Percentiles rank a stretch among this genome's conserved stretches.
phyloP scores from a whole-genome alignment of 2,888 invertebrate genomes.

The Rhodophaea formosa region DNA sequence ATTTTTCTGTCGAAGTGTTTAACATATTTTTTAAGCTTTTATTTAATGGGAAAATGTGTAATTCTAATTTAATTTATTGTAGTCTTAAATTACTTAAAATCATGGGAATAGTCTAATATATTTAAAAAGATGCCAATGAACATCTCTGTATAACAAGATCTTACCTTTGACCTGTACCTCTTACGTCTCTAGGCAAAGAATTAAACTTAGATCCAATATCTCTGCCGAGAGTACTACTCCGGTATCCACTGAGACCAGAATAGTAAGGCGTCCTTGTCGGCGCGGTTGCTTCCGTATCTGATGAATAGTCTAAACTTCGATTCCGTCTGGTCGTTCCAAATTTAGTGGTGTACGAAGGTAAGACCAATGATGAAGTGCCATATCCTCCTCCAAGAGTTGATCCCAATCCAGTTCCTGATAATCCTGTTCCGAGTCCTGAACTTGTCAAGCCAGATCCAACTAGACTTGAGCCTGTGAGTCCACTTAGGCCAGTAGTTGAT shows the following conservation, averaged over 20 bases:
- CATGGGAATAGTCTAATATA: too few species aligned
- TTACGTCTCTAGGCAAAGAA: conserved; percentile 85
- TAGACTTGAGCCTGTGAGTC: conserved; percentile 68
- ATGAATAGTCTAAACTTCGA: conserved; percentile 93
- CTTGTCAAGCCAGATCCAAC: conserved; percentile 65
- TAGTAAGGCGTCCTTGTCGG: conserved; percentile 89
- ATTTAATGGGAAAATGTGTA: too few species aligned
- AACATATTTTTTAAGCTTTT: too few species aligned
- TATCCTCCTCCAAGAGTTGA: conserved; percentile 65
- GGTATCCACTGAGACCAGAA: conserved; percentile 79
- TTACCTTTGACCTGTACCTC: conserved; percentile 82
- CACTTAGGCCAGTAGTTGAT: conserved; percentile 72
- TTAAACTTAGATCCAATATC: conserved; percentile 86
- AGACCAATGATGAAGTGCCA: conserved; percentile 66
- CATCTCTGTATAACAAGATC: too few species aligned
- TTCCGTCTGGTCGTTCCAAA: conserved; percentile 87
- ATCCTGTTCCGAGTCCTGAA: conserved; percentile 63
- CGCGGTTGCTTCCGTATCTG: conserved; percentile 96
- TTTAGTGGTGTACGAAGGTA: conserved; percentile 70
- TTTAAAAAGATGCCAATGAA: too few species aligned
- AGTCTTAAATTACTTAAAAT: too few species aligned
- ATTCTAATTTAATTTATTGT: too few species aligned
- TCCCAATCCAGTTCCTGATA: conserved; percentile 62
- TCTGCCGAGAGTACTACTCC: conserved; percentile 77
- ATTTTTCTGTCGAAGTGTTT: too few species aligned